These are phyloP conservation scores for Punctoribates punctum DNA, from an alignment of 2,888 invertebrate genomes.

Conservation along the genomic window DNA sequence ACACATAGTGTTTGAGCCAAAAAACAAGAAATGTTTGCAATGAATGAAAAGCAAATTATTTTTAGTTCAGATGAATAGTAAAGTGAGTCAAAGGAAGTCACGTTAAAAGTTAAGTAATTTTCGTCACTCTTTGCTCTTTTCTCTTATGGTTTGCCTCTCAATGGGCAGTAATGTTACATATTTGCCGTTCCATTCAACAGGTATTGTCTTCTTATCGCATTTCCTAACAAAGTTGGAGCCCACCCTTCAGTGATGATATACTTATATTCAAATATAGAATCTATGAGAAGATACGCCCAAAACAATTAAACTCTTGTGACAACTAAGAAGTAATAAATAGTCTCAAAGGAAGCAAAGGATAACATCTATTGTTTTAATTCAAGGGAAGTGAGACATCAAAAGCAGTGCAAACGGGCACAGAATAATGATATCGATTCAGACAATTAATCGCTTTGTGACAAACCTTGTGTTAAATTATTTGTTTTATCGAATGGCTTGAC, in stretches of 20 bases:
- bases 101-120: conserved; percentile 34
- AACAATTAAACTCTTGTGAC: conserved; percentile 23
- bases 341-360: conserved; percentile 33
- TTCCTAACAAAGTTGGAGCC: conserved; percentile 12
- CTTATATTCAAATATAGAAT: not conserved
- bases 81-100: conserved; percentile 31
- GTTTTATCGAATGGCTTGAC: not conserved
- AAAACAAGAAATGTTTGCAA: conserved; percentile 11
- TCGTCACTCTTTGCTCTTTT: not conserved
- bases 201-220: conserved; percentile 33
- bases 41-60: conserved; percentile 6
- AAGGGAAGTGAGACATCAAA: conserved; percentile 27
- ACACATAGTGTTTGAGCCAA: not conserved
- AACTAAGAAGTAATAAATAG: conserved; percentile 23
- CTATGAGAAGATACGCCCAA: conserved; percentile 22
- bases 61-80: not conserved
- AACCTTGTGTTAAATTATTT: conserved; percentile 31
- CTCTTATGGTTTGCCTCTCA: not conserved
- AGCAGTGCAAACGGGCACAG: conserved; percentile 9
- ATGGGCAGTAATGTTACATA: conserved; percentile 29
- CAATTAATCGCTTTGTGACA: conserved; percentile 13
- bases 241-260: conserved; percentile 31
- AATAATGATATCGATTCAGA: conserved; percentile 8
- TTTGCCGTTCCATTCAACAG: not conserved
- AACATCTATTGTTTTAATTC: conserved; percentile 30